Evolutionary conservation across 2,797 vertebrate genomes (phyloP), one percentile per base, ranked within the genome.

Genomic region (Bovichtus variegatus): DNA sequence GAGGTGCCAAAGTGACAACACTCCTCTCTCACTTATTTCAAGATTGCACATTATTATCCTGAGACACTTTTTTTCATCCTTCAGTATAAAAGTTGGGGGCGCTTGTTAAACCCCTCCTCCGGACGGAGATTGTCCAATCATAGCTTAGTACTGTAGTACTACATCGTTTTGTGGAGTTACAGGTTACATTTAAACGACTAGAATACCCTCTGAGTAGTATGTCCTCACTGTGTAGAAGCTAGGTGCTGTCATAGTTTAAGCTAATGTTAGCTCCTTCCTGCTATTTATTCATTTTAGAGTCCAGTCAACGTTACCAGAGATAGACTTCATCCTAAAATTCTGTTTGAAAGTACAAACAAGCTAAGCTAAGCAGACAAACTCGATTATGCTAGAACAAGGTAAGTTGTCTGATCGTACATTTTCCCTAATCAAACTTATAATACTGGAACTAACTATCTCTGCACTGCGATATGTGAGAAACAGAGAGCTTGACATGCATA

Each of bases 1-100:
- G 40, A 75, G 88, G 88, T 65, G 89, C 92, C 93, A 92, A 92
- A 94, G 90, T 93, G 88, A 93, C 88, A 65, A 55, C 76, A 76
- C 53, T 67, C 68, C 46, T 68, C 83, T 87, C 67, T 72, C 74
- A 41, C 55, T 62, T 76, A 72, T 65, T 82, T 72, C 57, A 74
- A 62, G 54, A 67, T 54, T 15, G 31, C 10, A 65, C 29, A 43
- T 40, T 43, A 36, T 79, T 78, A 76, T 74, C 63, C 5, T 21
- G 15, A 6, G 62, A 74, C 38, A 63, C 16, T 67, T 67, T 27
- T 61, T 64, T 59, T 82, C 53, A 71, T 44, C 53, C 23, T 55
- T 68, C 46, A 23, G 43, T 43, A 38, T 53, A 34, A 25, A 68
- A 78, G 76, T 68, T 50, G 15, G 21, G 7, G 62, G 62, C 34